phyloP scores from a whole-genome alignment of 2,888 invertebrate genomes.

The Drosophila infuscata region DNA sequence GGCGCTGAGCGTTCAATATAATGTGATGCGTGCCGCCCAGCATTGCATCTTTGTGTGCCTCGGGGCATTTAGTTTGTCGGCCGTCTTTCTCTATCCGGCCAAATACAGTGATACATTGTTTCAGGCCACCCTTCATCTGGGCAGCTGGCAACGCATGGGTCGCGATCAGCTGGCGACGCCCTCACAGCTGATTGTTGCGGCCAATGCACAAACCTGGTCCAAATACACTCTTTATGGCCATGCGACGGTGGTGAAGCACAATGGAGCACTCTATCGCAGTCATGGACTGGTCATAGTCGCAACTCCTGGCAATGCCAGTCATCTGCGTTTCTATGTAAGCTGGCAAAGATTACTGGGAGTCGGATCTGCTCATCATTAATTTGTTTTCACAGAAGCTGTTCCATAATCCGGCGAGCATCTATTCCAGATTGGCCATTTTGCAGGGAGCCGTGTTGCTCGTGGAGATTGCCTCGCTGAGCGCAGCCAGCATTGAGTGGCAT shows the following conservation, averaged over 20 bases:
- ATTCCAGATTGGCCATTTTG: conserved; percentile 90
- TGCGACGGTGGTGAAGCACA: conserved; percentile 90
- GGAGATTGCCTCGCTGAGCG: conserved; percentile 92
- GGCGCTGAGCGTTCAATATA: conserved; percentile 93
- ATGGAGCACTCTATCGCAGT: conserved; percentile 90
- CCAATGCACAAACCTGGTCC: conserved; percentile 85
- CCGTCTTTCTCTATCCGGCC: conserved; percentile 88
- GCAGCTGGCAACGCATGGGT: conserved; percentile 85
- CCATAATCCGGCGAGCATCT: conserved; percentile 92
- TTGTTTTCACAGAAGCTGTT: conserved; percentile 91
- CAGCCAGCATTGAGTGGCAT: conserved; percentile 95
- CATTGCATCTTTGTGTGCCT: conserved; percentile 94
- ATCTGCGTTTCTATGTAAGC: conserved; percentile 95
- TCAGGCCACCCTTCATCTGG: conserved; percentile 95
- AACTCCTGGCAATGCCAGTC: conserved; percentile 92
- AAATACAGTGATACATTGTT: conserved; percentile 95
- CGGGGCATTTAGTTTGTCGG: conserved; percentile 92
- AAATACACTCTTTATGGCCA: conserved; percentile 89
- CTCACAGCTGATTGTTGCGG: conserved; percentile 66
- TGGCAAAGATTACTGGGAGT: background rate
- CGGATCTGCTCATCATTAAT: background rate
- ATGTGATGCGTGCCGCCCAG: conserved; percentile 92
- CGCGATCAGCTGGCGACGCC: conserved; percentile 53
- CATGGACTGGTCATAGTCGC: conserved; percentile 93
- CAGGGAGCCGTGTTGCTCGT: conserved; percentile 90